phyloP scores from a whole-genome alignment of 1,140 invertebrate genomes.

The Drepana arcuata region DNA sequence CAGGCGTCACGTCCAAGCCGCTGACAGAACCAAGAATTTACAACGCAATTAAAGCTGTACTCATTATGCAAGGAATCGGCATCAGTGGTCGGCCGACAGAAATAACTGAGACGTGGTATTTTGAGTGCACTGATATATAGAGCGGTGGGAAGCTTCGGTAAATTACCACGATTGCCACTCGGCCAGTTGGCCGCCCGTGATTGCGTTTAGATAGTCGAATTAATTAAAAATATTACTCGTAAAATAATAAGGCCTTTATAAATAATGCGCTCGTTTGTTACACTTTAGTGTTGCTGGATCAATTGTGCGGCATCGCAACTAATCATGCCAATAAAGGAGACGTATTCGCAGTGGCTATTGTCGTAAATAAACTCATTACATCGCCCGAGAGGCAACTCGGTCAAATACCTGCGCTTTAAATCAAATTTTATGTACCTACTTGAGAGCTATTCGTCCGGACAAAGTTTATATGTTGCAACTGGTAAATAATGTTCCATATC shows the following conservation, averaged over 20 bases:
- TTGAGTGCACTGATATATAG: conserved; percentile 18
- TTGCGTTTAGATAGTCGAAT: conserved; percentile 16
- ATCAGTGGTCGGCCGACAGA: conserved; percentile 13
- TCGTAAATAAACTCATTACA: conserved; percentile 43
- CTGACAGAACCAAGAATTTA: conserved; percentile 23
- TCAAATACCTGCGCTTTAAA: conserved; percentile 55
- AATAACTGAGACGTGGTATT: conserved; percentile 22
- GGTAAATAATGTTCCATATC: conserved; percentile 49
- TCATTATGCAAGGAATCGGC: conserved; percentile 31
- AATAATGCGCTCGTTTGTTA: conserved; percentile 22
- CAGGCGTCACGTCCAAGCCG: conserved; percentile 12
- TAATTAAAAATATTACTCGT: conserved; percentile 19
- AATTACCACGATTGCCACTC: conserved; percentile 11
- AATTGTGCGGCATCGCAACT: conserved; percentile 17
- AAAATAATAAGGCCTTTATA: conserved; percentile 17
- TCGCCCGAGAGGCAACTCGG: conserved; percentile 30
- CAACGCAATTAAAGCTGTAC: conserved; percentile 23
- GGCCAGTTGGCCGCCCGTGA: conserved; percentile 7
- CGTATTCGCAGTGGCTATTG: conserved; percentile 28
- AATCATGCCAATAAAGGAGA: conserved; percentile 28
- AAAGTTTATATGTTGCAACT: conserved; percentile 35
- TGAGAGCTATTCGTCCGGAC: conserved; percentile 30
- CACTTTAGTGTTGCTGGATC: conserved; percentile 18
- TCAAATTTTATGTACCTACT: conserved; percentile 37
- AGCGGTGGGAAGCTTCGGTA: conserved; percentile 6